These are phyloP conservation scores for Crepidodera aurea DNA, from an alignment of 2,888 invertebrate genomes.

Conservation along the genomic window DNA sequence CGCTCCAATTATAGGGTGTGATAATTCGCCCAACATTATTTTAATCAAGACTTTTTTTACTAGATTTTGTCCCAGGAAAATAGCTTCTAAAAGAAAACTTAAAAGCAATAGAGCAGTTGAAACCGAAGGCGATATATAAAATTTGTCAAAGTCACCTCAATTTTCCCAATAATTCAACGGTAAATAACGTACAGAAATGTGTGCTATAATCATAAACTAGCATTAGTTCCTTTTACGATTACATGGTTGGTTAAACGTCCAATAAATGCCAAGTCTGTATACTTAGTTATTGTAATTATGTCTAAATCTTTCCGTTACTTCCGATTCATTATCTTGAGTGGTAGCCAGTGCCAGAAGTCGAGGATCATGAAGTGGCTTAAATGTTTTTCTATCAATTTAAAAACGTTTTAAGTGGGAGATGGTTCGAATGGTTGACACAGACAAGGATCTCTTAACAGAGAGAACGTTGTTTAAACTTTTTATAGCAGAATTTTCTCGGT, in stretches of 20 bases:
- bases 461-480: not conserved
- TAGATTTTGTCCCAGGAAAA: no score
- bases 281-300: conserved; percentile 9
- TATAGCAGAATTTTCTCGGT: not conserved
- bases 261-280: conserved; percentile 6
- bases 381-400: conserved; percentile 9
- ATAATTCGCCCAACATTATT: no score
- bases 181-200: no score
- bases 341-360: conserved; percentile 13
- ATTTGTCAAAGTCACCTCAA: no score
- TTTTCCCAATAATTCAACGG: no score
- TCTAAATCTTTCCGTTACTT: conserved; percentile 5
- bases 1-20: no score
- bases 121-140: no score
- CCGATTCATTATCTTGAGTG: conserved; percentile 13
- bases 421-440: not conserved
- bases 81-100: no score
- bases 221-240: no score
- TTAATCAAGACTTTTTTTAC: no score
- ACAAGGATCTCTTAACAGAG: conserved; percentile 5
- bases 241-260: not conserved
- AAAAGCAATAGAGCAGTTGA: no score
- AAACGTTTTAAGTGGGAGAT: not conserved
- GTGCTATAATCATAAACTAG: no score
- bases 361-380: conserved; percentile 1